phyloP scores from a whole-genome alignment of 1,140 invertebrate species.

The Apolygus lucorum region DNA sequence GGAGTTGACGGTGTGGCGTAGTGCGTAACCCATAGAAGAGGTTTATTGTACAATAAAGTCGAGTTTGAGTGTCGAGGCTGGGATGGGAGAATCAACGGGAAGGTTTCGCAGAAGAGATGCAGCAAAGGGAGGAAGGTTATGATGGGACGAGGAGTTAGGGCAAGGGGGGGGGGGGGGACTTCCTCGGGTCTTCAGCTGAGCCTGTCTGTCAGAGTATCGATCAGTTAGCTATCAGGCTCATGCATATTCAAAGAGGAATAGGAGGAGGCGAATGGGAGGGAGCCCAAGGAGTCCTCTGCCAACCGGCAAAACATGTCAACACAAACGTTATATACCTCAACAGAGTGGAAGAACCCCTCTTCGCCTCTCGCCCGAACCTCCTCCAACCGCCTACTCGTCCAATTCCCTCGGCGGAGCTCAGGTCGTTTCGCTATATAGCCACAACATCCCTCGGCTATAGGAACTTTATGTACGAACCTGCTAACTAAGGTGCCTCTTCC shows the following conservation, averaged over 20 bases:
- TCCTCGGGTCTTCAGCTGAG: slow-evolving; percentile 1
- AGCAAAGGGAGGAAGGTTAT: background rate
- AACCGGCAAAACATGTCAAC: slow-evolving; percentile 16
- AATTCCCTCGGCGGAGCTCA: background rate
- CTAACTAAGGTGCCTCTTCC: too few species aligned
- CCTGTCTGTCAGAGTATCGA: slow-evolving; percentile 12
- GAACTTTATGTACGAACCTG: background rate
- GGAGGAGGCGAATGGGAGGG: background rate
- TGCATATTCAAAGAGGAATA: slow-evolving; percentile 7
- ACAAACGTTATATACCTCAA: slow-evolving; percentile 16
- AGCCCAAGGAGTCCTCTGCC: background rate
- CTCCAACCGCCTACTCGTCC: background rate
- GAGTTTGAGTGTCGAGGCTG: slow-evolving; percentile 1
- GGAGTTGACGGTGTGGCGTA: too few species aligned
- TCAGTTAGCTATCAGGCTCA: slow-evolving; percentile 16
- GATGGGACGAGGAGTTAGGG: background rate
- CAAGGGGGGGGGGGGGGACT: background rate
- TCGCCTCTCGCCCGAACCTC: background rate
- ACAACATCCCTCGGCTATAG: background rate
- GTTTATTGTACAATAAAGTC: slow-evolving; percentile 4
- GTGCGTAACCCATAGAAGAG: background rate
- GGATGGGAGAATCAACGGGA: background rate
- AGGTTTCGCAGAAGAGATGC: background rate
- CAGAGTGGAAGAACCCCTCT: background rate
- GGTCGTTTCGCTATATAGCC: background rate